Conservation (phyloP, 2,888 invertebrate species). For the Microctonus aethiopoides region DNA sequence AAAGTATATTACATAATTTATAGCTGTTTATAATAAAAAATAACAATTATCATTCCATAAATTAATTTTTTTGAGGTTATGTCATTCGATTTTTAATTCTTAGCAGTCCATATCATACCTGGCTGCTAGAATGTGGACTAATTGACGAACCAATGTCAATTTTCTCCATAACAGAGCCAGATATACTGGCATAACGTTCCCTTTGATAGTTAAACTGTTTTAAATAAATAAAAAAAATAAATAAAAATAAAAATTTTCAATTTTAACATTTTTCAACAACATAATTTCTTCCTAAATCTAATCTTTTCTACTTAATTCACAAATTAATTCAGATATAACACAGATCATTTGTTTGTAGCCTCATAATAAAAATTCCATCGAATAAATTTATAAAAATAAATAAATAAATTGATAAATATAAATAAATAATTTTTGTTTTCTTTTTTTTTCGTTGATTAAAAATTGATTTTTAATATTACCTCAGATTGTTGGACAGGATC, state of each 20-base stretch:
- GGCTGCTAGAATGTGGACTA: conserved; percentile 80
- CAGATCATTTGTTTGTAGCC: too few relatives aligned
- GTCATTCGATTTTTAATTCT: conserved; percentile 13
- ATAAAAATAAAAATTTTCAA: background rate
- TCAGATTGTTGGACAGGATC: conserved; percentile 65
- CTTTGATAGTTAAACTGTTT: conserved; percentile 80
- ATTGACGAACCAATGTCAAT: conserved; percentile 82
- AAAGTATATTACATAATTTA: background rate
- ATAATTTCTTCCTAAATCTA: too few relatives aligned
- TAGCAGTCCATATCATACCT: conserved; percentile 68
- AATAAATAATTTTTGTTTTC: conserved; percentile 1
- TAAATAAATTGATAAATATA: background rate
- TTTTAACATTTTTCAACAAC: too few relatives aligned
- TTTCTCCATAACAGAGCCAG: conserved; percentile 84
- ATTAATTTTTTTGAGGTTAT: too few relatives aligned
- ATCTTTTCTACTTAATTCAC: too few relatives aligned
- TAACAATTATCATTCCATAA: too few relatives aligned
- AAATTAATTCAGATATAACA: too few relatives aligned
- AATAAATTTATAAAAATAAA: conserved; percentile 15
- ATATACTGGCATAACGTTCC: conserved; percentile 85
- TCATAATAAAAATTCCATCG: too few relatives aligned
- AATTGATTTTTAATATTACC: conserved; percentile 52
- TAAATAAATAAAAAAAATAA: conserved; percentile 29
- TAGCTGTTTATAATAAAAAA: too few relatives aligned
- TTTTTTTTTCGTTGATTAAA: conserved; percentile 8